A percentile compares a stretch with the other conserved stretches of the same genome.
Conservation (phyloP, 2,888 invertebrate genomes). For the Amiota mariae region DNA sequence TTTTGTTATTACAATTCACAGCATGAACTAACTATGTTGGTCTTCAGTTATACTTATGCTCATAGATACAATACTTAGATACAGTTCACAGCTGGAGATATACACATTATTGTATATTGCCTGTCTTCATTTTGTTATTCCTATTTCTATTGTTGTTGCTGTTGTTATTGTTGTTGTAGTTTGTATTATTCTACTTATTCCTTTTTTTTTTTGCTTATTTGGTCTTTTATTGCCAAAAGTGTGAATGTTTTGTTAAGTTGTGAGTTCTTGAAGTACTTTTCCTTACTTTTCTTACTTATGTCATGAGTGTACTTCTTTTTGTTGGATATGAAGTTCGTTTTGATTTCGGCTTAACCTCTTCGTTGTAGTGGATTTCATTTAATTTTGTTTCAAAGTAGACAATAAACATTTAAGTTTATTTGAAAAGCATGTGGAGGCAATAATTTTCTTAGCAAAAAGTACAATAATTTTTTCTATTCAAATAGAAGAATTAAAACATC, state of each 20-base stretch:
- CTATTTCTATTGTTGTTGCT: too few relatives aligned
- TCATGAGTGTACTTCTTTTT: background rate
- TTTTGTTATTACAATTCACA: constrained; percentile 21
- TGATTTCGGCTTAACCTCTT: too few relatives aligned
- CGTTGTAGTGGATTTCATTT: too few relatives aligned
- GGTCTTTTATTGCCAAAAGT: constrained; percentile 14
- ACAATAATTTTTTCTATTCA: too few relatives aligned
- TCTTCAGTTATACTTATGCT: too few relatives aligned
- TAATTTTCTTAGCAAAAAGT: too few relatives aligned
- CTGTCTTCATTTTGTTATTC: background rate
- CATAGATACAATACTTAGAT: background rate
- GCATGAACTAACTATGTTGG: constrained; percentile 4
- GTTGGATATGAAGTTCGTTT: background rate
- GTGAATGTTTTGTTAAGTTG: background rate
- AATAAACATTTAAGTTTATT: too few relatives aligned
- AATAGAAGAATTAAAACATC: too few relatives aligned
- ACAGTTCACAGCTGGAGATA: constrained; percentile 10
- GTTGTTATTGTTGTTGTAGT: too few relatives aligned
- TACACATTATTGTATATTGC: constrained; percentile 14
- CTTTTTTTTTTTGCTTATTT: background rate
- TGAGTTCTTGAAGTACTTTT: constrained; percentile 6
- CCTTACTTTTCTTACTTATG: background rate
- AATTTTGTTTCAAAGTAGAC: too few relatives aligned
- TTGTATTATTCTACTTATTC: too few relatives aligned
- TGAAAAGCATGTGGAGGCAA: too few relatives aligned